Evolutionary conservation across 2,113 vertebrate genomes (phyloP), one percentile per base, ranked within the genome.

Genomic region (Noctilio leporinus): DNA sequence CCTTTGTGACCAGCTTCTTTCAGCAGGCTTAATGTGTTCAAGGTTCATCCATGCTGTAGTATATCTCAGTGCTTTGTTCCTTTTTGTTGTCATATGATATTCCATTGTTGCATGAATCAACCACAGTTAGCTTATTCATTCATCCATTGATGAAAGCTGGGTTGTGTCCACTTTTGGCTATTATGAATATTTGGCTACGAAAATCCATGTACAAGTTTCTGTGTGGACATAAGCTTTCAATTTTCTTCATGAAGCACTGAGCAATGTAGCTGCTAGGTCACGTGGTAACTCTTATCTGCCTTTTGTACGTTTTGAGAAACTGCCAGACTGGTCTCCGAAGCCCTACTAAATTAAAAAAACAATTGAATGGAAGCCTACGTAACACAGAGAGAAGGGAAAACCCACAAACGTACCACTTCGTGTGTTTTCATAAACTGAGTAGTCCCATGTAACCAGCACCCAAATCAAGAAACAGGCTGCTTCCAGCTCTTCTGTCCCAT

Each of bases 361-460:
- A 8, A 10, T 1, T 75, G 38, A 33, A 53, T 35, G 62, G 64
- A 17, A 69, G 35, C 11, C 5, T 1, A 95, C n/a, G 16, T n/a
- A 59, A 45, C 20, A 17, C 14, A 28, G 26, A 49, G 26, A 59
- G 45, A 77, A 92, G 64, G 16, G 2, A 17, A 49, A 51, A 94
- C 49, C 88, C 19, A 30, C 8, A 86, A 55, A 47, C 4, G 16
- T 53, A 22, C 86, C 15, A 10, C 43, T 81, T 15, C 14, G 8
- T 40, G 24, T 4, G 0, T 83, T 72, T 89, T 40, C 62, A 62
- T 26, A 69, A 35, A 28, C 26, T 6, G 53, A 47, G 88, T 35
- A 4, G 19, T 12, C 22, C 49, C 16, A 0, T 1, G 8, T 43
- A 55, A 38, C 33, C n/a, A 59, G 28, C 14, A 3, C 51, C 26